Base-by-base conservation (phyloP, 2,797 vertebrate genomes). In the Cryptoblepharus egeriae region DNA sequence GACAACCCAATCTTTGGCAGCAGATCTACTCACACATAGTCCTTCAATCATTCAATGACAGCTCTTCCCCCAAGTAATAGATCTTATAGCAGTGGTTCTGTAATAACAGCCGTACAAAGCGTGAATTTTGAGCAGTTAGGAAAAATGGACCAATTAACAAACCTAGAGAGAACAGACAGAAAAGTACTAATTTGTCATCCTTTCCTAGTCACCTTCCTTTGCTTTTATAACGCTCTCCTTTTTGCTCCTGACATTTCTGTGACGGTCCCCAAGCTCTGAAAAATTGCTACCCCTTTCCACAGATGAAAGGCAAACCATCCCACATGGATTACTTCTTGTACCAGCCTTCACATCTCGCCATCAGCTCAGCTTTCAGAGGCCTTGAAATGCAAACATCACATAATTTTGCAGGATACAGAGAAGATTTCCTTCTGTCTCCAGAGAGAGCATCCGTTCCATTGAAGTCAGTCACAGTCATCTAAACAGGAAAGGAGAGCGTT, bases 301-400 rank as follows among this genome's bases (percentile, higher is more conserved):
- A 67, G 57, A 65, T 60, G 28, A 88, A 86, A 75, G 39, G 37
- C 42, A 67, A 58, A 73, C 61, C 67, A 82, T 71, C 61, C 49
- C 49, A n/a, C 39, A 65, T 26, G 35, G 84, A 52, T 57, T 77
- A 30, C 39, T 75, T 0, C 1, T 39, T 26, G 22, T 26, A 45
- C 77, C 60, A 52, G 3, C 65, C 6, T 39, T 65, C 42, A 0
- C 12, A 60, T 79, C 85, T 75, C 83, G 61, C 42, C 63, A 69
- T 42, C 9, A 22, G 39, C 3, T 8, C n/a, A 80, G 57, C 80
- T 83, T 78, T 73, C 73, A 60, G n/a, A 79, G 16, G 70, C 24
- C 85, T 89, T 89, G 72, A 88, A 30, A 65, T 85, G 82, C 37
- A 88, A 81, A 81, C 88, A 2, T 3, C 4, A 57, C 3, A 60